Percentiles rank a stretch among this genome's conserved stretches.
These are phyloP conservation scores for Steromphala cineraria DNA, from an alignment of 2,888 invertebrate species.

Conservation along the genomic window DNA sequence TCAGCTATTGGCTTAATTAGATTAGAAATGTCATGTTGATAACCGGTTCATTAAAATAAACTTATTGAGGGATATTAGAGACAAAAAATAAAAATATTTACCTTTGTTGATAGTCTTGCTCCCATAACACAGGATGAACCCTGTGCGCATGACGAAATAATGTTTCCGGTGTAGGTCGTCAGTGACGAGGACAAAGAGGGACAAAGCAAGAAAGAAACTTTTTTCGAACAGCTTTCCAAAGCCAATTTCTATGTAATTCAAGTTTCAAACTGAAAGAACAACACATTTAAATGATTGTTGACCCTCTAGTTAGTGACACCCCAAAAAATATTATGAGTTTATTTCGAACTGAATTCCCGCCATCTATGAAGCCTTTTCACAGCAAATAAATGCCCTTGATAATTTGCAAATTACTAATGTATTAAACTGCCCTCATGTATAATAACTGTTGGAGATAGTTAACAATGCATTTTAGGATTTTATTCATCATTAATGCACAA, in stretches of 20 bases:
- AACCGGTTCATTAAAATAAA: no score
- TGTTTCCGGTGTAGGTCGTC: background rate
- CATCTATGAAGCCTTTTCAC: conserved; percentile 20
- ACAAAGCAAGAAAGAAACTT: background rate
- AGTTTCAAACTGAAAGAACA: no score
- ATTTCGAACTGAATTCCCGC: conserved; percentile 36
- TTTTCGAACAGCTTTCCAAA: no score
- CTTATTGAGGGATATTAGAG: no score
- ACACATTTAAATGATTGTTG: background rate
- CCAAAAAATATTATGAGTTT: conserved; percentile 5
- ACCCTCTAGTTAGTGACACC: background rate
- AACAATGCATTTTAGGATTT: no score
- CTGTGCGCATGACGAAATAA: background rate
- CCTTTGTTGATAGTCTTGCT: conserved; percentile 24
- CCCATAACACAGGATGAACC: conserved; percentile 22
- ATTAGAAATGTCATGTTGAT: no score
- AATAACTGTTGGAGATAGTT: no score
- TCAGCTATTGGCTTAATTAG: no score
- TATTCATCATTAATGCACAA: no score
- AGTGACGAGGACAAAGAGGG: background rate
- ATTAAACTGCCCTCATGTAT: no score
- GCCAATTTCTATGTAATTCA: no score
- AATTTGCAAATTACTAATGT: no score
- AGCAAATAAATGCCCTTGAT: background rate
- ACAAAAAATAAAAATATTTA: background rate